Evolutionary conservation across 1,140 invertebrate species (phyloP).

Genomic region (Bombus superbus): DNA sequence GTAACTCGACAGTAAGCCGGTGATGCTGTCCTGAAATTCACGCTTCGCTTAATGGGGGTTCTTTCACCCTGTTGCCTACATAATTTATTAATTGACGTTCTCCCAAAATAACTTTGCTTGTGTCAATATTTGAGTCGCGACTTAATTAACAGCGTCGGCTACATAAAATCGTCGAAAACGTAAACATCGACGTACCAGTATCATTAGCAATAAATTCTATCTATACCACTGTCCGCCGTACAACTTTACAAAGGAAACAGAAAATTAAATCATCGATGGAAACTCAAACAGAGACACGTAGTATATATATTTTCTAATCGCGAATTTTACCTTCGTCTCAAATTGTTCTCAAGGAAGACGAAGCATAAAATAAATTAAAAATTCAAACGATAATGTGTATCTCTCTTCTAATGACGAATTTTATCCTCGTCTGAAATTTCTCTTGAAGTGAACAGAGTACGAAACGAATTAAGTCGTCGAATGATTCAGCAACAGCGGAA

Average conservation of each 20-base stretch:
- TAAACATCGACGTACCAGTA: neutral
- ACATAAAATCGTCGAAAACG: neutral
- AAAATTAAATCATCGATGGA: neutral
- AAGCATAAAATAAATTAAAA: too few relatives aligned
- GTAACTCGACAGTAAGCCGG: neutral
- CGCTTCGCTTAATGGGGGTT: constrained; percentile 33
- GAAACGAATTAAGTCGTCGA: too few relatives aligned
- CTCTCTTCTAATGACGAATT: too few relatives aligned
- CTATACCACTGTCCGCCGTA: neutral
- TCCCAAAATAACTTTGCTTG: constrained; percentile 28
- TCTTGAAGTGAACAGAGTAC: too few relatives aligned
- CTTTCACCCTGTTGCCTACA: constrained; percentile 32
- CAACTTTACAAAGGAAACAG: neutral
- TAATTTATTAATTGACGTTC: constrained; percentile 47
- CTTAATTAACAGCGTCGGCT: constrained; percentile 7
- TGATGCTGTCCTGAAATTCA: constrained; percentile 38
- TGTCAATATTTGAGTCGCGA: constrained; percentile 17
- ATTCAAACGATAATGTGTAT: too few relatives aligned
- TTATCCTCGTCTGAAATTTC: too few relatives aligned
- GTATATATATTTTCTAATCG: too few relatives aligned
- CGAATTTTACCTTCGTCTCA: neutral
- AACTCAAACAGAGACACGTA: neutral
- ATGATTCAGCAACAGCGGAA: too few relatives aligned
- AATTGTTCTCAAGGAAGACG: too few relatives aligned
- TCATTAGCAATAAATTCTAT: neutral